Percentiles rank a stretch among this genome's conserved stretches.
Evolutionary conservation across 2,113 vertebrate genomes (phyloP).

Genomic region (Sinocyclocheilus anshuiensis): DNA sequence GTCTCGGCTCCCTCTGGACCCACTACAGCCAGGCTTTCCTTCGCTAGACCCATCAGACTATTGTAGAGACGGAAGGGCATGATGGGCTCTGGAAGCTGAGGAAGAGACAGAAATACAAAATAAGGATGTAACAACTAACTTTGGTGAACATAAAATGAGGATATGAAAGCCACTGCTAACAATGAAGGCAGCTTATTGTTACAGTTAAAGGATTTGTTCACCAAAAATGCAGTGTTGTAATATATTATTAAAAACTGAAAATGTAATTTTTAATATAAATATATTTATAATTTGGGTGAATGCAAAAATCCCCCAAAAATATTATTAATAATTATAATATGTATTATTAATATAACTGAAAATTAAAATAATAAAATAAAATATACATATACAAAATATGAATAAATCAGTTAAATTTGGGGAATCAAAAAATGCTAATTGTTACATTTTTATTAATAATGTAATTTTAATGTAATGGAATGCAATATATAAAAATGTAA

Average conservation of each 20-base stretch:
- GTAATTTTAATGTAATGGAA: background rate
- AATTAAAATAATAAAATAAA: background rate
- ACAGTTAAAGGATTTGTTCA: background rate
- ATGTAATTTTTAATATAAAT: background rate
- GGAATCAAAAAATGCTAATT: background rate
- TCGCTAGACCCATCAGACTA: constrained; percentile 90
- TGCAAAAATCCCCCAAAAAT: background rate
- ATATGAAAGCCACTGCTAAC: background rate
- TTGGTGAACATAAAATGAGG: background rate
- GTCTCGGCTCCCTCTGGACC: constrained; percentile 64
- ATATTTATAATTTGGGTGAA: background rate
- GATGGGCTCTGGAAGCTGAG: constrained; percentile 91
- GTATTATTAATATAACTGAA: no score
- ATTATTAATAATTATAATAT: background rate
- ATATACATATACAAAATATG: background rate
- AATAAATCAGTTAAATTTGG: background rate
- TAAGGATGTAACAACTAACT: background rate
- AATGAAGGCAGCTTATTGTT: background rate
- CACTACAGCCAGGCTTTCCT: constrained; percentile 84
- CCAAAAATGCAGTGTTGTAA: background rate
- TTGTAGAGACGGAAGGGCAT: constrained; percentile 91
- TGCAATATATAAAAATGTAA: background rate
- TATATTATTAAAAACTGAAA: no score
- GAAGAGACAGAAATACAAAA: background rate
- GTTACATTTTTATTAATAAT: background rate